Percentiles rank a stretch among this genome's conserved stretches.
Evolutionary conservation across 1,140 invertebrate species (phyloP).

Genomic region (Callitettix versicolor): DNA sequence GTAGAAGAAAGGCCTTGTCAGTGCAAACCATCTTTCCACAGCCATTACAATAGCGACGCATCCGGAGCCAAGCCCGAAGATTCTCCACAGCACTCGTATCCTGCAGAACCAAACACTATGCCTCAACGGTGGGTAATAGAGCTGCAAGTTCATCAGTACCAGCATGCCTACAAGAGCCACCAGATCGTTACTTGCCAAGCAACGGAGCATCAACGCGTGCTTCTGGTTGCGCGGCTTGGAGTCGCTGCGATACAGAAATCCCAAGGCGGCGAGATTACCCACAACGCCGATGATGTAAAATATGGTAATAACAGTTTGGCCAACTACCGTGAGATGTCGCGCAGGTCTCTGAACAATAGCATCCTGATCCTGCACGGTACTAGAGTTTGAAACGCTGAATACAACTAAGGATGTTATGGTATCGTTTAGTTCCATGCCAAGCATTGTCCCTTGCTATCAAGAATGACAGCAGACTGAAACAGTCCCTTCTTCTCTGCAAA

Average conservation of each 20-base stretch:
- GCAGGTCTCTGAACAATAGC: background rate
- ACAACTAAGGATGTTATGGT: background rate
- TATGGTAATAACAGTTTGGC: slow-evolving; percentile 39
- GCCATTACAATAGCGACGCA: slow-evolving; percentile 82
- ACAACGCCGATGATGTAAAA: slow-evolving; percentile 45
- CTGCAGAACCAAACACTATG: slow-evolving; percentile 44
- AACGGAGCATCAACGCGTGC: slow-evolving; percentile 67
- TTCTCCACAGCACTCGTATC: slow-evolving; percentile 57
- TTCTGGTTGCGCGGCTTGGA: slow-evolving; percentile 49
- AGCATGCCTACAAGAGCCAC: slow-evolving; percentile 46
- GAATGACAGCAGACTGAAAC: too few species aligned
- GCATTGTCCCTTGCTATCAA: too few species aligned
- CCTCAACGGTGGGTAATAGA: slow-evolving; percentile 35
- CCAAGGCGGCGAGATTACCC: slow-evolving; percentile 48
- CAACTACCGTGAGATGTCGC: slow-evolving; percentile 15
- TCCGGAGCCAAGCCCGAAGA: slow-evolving; percentile 75
- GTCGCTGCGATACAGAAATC: slow-evolving; percentile 40
- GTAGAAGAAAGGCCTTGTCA: slow-evolving; percentile 78
- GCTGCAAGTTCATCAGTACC: slow-evolving; percentile 45
- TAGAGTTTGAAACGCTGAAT: too few species aligned
- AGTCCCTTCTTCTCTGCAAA: too few species aligned
- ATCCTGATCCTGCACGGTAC: too few species aligned
- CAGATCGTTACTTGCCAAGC: slow-evolving; percentile 67
- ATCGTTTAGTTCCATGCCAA: background rate
- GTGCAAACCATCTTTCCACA: slow-evolving; percentile 69